A percentile compares a stretch with the other conserved stretches of the same genome.
Evolutionary conservation across 2,888 invertebrate species (phyloP).

Genomic region (Cheilosia vernalis): DNA sequence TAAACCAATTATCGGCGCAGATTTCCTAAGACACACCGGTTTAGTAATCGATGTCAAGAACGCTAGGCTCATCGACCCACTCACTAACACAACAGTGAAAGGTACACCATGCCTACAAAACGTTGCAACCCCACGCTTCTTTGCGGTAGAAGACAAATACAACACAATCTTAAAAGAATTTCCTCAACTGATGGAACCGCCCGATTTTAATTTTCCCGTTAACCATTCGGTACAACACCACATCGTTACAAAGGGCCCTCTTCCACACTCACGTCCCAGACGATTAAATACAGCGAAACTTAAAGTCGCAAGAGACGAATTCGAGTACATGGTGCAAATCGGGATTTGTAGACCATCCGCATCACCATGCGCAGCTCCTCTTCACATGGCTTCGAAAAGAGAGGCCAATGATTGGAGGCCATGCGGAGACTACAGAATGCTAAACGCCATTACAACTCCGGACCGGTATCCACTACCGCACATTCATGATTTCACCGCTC

Average conservation of each 20-base stretch:
- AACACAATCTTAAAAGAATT: background rate
- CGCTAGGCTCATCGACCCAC: conserved; percentile 21
- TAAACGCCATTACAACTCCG: too few species aligned
- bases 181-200: background rate
- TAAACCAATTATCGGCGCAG: conserved; percentile 51
- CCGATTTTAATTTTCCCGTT: too few species aligned
- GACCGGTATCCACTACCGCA: too few species aligned
- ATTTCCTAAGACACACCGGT: conserved; percentile 34
- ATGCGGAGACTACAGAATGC: too few species aligned
- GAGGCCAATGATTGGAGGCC: conserved; percentile 37
- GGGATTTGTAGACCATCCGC: conserved; percentile 52
- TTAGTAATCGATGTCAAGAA: conserved; percentile 41
- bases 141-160: background rate
- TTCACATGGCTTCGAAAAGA: conserved; percentile 52
- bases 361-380: conserved; percentile 36
- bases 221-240: too few species aligned
- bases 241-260: background rate
- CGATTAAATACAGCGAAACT: conserved; percentile 24
- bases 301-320: conserved; percentile 4
- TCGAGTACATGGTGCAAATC: conserved; percentile 12
- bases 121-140: conserved; percentile 1
- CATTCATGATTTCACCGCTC: too few species aligned
- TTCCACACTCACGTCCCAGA: background rate
- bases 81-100: conserved; percentile 1
- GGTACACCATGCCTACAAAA: conserved; percentile 11